Conservation (phyloP, 2,113 vertebrate species). For the Tupaia tana region DNA sequence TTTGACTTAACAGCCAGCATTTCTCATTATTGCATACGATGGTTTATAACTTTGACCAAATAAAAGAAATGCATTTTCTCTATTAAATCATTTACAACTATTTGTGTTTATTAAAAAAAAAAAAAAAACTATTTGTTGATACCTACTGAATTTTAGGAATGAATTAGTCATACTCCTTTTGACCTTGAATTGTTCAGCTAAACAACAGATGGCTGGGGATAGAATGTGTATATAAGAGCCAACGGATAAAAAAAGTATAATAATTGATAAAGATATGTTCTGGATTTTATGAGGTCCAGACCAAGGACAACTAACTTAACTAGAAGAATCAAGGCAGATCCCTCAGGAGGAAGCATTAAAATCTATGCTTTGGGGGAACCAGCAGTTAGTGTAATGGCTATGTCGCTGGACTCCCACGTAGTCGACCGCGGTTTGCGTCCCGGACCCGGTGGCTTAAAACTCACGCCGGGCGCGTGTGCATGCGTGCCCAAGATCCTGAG, state of each 20-base stretch:
- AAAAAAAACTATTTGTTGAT: not conserved
- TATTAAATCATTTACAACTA: not conserved
- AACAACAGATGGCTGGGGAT: not conserved
- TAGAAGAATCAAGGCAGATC: not conserved
- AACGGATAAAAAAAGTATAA: not conserved
- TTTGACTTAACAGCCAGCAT: not conserved
- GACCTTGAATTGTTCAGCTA: not conserved
- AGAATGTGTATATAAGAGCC: not conserved
- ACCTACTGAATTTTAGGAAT: not conserved
- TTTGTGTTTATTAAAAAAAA: not conserved
- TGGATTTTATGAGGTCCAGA: not conserved
- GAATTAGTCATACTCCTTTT: conserved; percentile 12
- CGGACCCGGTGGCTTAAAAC: too few relatives aligned
- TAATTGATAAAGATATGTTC: not conserved
- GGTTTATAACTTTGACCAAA: not conserved
- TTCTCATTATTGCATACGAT: not conserved
- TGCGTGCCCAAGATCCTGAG: too few relatives aligned
- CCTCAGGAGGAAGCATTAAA: not conserved
- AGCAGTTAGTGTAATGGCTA: too few relatives aligned
- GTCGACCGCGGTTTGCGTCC: too few relatives aligned
- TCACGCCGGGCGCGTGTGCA: too few relatives aligned
- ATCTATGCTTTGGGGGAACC: not conserved
- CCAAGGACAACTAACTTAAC: not conserved
- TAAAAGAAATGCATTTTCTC: not conserved
- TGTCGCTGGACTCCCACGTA: too few relatives aligned